Conservation (phyloP, 2,113 vertebrate species). For the Orthonyx spaldingii region DNA sequence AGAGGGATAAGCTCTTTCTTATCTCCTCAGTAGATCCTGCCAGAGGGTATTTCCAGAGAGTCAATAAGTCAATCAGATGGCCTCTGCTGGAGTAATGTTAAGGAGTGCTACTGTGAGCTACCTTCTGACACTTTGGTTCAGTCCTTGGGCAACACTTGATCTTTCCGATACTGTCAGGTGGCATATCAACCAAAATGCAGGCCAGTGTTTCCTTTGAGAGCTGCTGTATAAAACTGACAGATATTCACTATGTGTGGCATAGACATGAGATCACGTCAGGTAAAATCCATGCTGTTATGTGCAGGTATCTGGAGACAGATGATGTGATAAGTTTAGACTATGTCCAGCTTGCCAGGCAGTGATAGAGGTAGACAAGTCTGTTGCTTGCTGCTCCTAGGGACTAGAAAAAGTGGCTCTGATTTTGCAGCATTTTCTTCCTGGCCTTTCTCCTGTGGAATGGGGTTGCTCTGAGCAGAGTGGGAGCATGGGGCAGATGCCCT, state of each 20-base stretch:
- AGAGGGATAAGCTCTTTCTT: neutral
- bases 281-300: neutral
- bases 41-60: neutral
- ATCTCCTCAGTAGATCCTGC: neutral
- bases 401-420: neutral
- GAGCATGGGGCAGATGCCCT: fast-evolving
- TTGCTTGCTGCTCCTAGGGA: neutral
- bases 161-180: neutral
- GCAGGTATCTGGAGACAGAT: neutral
- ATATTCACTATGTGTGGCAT: neutral
- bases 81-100: neutral
- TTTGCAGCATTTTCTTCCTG: neutral
- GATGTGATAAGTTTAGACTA: neutral
- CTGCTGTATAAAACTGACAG: neutral
- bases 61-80: neutral
- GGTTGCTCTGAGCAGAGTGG: neutral
- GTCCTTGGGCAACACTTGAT: neutral
- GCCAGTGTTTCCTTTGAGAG: neutral
- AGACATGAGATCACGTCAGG: neutral
- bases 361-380: neutral
- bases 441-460: neutral
- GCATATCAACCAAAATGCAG: neutral
- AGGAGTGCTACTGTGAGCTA: neutral
- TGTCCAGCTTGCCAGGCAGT: neutral
- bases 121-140: neutral